Conservation (phyloP, 2,888 invertebrate species). For the Actias luna region DNA sequence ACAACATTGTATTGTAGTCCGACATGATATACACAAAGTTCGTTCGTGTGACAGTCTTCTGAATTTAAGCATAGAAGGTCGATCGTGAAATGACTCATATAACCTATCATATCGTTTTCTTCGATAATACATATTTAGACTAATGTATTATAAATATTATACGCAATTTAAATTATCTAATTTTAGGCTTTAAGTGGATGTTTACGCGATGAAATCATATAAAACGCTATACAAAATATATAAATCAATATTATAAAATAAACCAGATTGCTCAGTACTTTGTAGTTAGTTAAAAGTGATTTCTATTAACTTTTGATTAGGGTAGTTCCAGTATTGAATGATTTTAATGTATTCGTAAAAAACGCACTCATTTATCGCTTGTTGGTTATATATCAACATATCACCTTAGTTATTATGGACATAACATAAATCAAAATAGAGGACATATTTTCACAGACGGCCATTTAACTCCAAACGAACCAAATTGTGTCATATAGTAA, state of each 20-base stretch:
- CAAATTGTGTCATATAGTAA: too few species aligned
- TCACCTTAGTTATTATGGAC: too few species aligned
- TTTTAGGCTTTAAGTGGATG: neutral
- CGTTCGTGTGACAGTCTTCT: constrained; percentile 47
- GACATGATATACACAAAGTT: constrained; percentile 47
- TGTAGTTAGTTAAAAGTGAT: neutral
- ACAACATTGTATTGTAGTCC: constrained; percentile 39
- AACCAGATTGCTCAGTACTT: neutral
- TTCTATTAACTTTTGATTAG: neutral
- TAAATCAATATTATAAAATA: neutral
- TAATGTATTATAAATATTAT: neutral
- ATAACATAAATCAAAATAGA: too few species aligned
- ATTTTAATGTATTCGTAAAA: too few species aligned
- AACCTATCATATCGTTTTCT: constrained; percentile 34
- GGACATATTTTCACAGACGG: too few species aligned
- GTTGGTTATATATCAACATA: too few species aligned
- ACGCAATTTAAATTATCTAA: neutral
- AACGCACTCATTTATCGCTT: too few species aligned
- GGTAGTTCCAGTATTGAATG: neutral
- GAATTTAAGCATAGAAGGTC: constrained; percentile 37
- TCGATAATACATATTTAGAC: neutral
- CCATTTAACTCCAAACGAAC: too few species aligned
- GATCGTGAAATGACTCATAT: constrained; percentile 38
- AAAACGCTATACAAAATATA: too few species aligned
- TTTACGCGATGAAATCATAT: too few species aligned